Evolutionary conservation across 2,797 vertebrate species (phyloP), one percentile per base, ranked within the genome.

Genomic region (Epinephelus awoara): DNA sequence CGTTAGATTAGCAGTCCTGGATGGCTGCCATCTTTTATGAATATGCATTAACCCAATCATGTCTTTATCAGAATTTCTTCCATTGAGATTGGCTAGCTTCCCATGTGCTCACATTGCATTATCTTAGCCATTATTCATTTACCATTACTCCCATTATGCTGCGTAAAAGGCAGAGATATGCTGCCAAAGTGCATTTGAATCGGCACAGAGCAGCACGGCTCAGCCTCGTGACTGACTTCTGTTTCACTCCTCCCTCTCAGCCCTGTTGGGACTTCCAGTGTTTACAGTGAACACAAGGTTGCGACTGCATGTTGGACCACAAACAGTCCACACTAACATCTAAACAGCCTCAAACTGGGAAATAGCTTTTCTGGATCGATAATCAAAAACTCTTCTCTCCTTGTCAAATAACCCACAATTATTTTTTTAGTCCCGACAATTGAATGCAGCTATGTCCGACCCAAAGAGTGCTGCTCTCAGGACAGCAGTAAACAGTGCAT

Each of bases 1-100:
- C 65, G 82, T 88, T 84, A 74, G 71, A 88, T 84, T 72, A 85
- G 75, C 47, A 52, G 71, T 40, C 51, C 67, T 82, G 79, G 85
- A 71, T 17, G 38, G 78, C 52, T 59, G 87, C 82, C 77, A 72
- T 66, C 67, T 77, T 79, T 83, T 71, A 87, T 86, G 77, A 86
- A 88, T 83, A 75, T 84, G 57, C 75, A 88, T 83, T 65, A 75
- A 88, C 40, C 62, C 58, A 56, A 55, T 83, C 54, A 61, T 46
- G 55, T 72, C 84, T 86, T 58, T 34, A 77, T 82, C 70, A 29
- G 56, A 77, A 57, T 67, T 63, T 67, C 79, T 63, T 70, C 71
- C 67, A 72, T 8, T 85, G 70, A 80, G 72, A 78, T 59, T 69
- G 68, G 76, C 61, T 6, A 1, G 14, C 52, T 72, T 80, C 58